phyloP scores from a whole-genome alignment of 2,888 invertebrate species.

The Eustalomyia histrio region DNA sequence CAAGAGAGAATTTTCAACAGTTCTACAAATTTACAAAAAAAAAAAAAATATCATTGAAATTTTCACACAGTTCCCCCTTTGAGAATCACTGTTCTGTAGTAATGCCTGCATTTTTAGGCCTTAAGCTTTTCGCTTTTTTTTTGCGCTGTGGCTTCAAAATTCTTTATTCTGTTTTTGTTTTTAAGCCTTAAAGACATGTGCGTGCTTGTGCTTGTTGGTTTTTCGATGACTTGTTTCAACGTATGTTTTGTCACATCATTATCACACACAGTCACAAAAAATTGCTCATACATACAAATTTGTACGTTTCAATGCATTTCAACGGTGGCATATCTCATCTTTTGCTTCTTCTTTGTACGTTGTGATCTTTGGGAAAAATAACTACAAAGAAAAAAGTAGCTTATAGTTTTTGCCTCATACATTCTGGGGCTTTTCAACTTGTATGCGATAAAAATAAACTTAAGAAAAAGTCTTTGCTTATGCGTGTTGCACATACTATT shows the following conservation, averaged over 20 bases:
- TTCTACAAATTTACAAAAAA: too few species aligned
- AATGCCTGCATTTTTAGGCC: constrained; percentile 1
- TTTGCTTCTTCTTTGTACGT: constrained; percentile 1
- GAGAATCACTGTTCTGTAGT: constrained; percentile 15
- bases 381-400: neutral
- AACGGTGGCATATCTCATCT: constrained; percentile 54
- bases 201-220: constrained; percentile 52
- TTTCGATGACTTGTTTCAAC: constrained; percentile 52
- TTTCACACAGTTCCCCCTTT: neutral
- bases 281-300: constrained; percentile 9
- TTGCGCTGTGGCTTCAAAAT: constrained; percentile 37
- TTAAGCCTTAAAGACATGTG: constrained; percentile 44
- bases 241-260: constrained; percentile 66
- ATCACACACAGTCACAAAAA: constrained; percentile 54
- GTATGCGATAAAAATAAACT: constrained; percentile 33
- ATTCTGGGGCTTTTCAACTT: constrained; percentile 38
- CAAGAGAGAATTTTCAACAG: neutral
- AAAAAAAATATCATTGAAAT: too few species aligned
- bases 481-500: constrained; percentile 63
- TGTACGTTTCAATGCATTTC: constrained; percentile 49
- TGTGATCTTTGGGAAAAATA: neutral
- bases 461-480: constrained; percentile 12
- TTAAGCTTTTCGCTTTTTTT: constrained; percentile 35
- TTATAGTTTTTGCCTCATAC: constrained; percentile 33
- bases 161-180: constrained; percentile 15